Evolutionary conservation across 2,888 invertebrate species (phyloP).

Genomic region (Meliscaeva auricollis): DNA sequence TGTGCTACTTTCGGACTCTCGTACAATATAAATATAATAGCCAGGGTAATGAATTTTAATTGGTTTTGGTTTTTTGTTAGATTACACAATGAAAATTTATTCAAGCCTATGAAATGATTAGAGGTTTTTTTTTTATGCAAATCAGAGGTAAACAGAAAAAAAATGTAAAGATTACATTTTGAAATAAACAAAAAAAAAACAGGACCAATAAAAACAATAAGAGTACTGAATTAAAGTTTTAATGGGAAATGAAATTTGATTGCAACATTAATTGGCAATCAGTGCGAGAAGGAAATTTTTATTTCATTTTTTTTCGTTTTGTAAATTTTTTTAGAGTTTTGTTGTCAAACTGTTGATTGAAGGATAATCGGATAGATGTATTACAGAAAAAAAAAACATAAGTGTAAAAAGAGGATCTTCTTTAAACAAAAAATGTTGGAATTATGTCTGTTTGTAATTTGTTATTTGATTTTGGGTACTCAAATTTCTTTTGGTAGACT

Average conservation of each 20-base stretch:
- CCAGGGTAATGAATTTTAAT: conserved; percentile 69
- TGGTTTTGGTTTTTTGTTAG: conserved; percentile 69
- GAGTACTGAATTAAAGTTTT: conserved; percentile 10
- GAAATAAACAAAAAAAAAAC: neutral
- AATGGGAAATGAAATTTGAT: conserved; percentile 45
- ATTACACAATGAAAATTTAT: conserved; percentile 59
- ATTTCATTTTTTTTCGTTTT: neutral
- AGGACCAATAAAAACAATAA: conserved; percentile 11
- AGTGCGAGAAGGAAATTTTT: neutral
- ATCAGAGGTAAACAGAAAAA: conserved; percentile 50
- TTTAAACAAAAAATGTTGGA: too few species aligned
- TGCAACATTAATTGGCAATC: conserved; percentile 40
- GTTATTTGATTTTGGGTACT: too few species aligned
- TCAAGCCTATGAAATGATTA: conserved; percentile 40
- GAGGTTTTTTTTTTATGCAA: conserved; percentile 59
- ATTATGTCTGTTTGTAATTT: too few species aligned
- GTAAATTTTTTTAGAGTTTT: neutral
- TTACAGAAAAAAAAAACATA: too few species aligned
- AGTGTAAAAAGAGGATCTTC: too few species aligned
- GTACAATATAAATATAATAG: conserved; percentile 34
- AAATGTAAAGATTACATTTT: conserved; percentile 25
- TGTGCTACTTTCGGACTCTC: neutral
- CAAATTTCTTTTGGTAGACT: too few species aligned
- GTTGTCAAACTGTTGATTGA: conserved; percentile 18
- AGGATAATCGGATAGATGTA: too few species aligned